Evolutionary conservation across 2,797 vertebrate species (phyloP), one percentile per base, ranked within the genome.

Genomic region (Brotula barbata): DNA sequence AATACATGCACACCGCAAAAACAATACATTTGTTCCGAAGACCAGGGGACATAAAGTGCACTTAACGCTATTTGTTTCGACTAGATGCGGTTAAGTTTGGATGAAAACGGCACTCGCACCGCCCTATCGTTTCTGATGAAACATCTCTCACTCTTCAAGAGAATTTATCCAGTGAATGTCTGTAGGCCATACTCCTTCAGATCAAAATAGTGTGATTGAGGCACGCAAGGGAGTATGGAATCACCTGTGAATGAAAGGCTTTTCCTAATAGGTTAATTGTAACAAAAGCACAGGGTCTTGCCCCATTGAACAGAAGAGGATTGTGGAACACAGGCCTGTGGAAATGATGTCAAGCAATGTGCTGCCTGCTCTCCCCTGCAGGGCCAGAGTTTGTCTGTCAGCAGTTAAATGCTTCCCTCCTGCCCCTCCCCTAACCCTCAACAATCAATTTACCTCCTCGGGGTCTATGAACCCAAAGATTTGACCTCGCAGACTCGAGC

Each of bases 381-480:
- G 89, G 84, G 69, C 83, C 84, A 73, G 82, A 87, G 84, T 89
- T 84, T 83, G 81, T 89, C 85, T 89, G 89, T 89, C 87, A 88
- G 86, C 87, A 88, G 85, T 90, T 90, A 90, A 87, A 88, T 84
- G 85, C 77, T 81, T 78, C 59, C 85, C 73, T 73, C 72, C 73
- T 63, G 58, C 82, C 79, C 79, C 78, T 81, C 86, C 74, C 80
- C 70, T 56, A 81, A 85, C 83, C 81, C 83, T 75, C 86, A 78
- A 83, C 87, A 90, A 90, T 89, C 88, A 91, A 88, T 89, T 89
- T 88, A 84, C 71, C 81, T 84, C 87, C 86, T 88, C 66, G 5
- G 88, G 86, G 84, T 85, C 86, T 68, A 71, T 86, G 84, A 86
- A 86, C 78, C 77, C 80, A 83, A 85, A 82, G 80, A 88, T 88